Evolutionary conservation across 2,888 invertebrate genomes (phyloP).

Genomic region (Odontocolon sp.): DNA sequence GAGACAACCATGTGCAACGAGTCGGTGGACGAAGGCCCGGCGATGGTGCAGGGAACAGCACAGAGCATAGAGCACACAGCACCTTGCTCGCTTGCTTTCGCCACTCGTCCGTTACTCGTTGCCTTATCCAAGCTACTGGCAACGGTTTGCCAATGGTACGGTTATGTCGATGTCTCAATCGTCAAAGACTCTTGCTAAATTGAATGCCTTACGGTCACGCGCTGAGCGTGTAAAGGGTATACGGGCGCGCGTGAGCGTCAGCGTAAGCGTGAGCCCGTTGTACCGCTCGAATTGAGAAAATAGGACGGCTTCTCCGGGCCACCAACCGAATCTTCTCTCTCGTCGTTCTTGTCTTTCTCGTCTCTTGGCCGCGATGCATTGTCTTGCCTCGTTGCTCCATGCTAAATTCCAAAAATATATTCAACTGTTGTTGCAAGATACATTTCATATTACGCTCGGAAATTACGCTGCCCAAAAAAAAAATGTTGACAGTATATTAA

Average conservation of each 20-base stretch:
- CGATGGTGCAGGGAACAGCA: constrained; percentile 17
- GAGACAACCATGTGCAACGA: background rate
- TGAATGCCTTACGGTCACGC: constrained; percentile 69
- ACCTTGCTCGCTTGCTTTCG: constrained; percentile 66
- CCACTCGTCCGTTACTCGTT: constrained; percentile 55
- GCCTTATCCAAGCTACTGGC: constrained; percentile 64
- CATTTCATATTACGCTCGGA: too few species aligned
- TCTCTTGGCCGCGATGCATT: background rate
- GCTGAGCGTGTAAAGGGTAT: constrained; percentile 33
- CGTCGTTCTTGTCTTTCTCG: background rate
- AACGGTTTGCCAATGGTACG: constrained; percentile 70
- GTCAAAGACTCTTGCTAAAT: constrained; percentile 74
- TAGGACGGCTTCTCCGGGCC: background rate
- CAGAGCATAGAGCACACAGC: constrained; percentile 27
- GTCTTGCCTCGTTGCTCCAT: background rate
- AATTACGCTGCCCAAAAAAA: too few species aligned
- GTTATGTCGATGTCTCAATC: constrained; percentile 76
- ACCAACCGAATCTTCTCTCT: background rate
- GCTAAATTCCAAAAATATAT: background rate
- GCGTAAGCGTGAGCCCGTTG: background rate
- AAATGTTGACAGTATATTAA: too few species aligned
- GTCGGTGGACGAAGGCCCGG: constrained; percentile 41
- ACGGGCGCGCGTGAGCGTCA: constrained; percentile 11
- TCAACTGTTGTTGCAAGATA: background rate
- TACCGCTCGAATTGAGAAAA: constrained; percentile 31